These are phyloP conservation scores for Rhorus exstirpatorius DNA, from an alignment of 2,888 invertebrate genomes.

Conservation along the genomic window DNA sequence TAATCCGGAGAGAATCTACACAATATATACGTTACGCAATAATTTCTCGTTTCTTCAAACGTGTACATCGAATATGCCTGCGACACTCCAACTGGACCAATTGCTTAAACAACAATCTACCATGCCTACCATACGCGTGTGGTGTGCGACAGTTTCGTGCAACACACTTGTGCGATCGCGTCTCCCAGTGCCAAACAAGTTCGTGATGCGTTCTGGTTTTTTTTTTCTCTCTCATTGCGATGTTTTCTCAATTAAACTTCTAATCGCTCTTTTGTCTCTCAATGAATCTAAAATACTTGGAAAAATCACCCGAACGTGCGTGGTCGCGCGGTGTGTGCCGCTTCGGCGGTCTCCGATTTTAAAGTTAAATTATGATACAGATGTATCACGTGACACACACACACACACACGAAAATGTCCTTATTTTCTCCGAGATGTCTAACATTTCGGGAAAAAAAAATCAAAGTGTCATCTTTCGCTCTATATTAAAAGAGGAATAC, in stretches of 20 bases:
- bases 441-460: not conserved
- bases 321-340: too few species aligned
- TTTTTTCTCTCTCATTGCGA: not conserved
- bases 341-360: too few species aligned
- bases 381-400: too few species aligned
- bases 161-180: slow-evolving; percentile 20
- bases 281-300: not conserved
- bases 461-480: too few species aligned
- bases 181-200: slow-evolving; percentile 16
- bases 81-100: slow-evolving; percentile 72
- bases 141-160: slow-evolving; percentile 23
- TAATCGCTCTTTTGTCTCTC: not conserved
- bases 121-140: too few species aligned
- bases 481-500: too few species aligned
- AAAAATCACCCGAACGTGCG: too few species aligned
- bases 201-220: not conserved
- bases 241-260: not conserved
- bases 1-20: slow-evolving; percentile 91
- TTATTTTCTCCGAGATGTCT: too few species aligned
- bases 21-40: slow-evolving; percentile 43
- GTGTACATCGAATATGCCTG: slow-evolving; percentile 20
- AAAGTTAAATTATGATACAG: too few species aligned
- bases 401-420: too few species aligned
- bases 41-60: slow-evolving; percentile 44
- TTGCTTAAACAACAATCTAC: slow-evolving; percentile 52